These are phyloP conservation scores for Molossus molossus DNA, from an alignment of 2,797 vertebrate genomes.

Conservation along the genomic window DNA sequence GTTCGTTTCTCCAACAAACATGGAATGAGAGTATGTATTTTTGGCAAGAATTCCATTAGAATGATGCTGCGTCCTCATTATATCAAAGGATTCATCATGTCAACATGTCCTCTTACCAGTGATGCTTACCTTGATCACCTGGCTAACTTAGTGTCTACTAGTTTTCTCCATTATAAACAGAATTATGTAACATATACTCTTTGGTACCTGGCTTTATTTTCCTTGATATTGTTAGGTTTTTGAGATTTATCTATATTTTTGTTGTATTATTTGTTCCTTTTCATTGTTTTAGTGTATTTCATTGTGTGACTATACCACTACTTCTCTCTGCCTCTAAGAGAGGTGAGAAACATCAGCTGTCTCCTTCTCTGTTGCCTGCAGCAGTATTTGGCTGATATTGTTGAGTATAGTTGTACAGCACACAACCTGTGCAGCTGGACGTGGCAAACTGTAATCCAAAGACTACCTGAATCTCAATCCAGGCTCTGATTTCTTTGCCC, in stretches of 20 bases:
- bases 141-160: not conserved
- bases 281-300: not conserved
- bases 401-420: not conserved
- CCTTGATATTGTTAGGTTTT: not conserved
- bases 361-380: not conserved
- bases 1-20: not conserved
- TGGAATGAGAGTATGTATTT: not conserved
- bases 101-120: not conserved
- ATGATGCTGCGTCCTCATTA: not conserved
- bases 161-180: not conserved
- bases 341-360: not conserved
- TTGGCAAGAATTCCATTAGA: constrained; percentile 8
- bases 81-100: not conserved
- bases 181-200: not conserved
- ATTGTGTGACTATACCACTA: not conserved
- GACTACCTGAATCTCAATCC: not conserved
- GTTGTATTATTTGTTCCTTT: not conserved
- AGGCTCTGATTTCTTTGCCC: not conserved
- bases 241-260: not conserved
- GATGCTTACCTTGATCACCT: not conserved
- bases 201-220: not conserved
- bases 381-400: not conserved
- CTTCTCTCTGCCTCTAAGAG: not conserved
- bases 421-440: not conserved
- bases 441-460: not conserved